phyloP scores from a whole-genome alignment of 2,888 invertebrate species.

The Pantelozetes paolii region DNA sequence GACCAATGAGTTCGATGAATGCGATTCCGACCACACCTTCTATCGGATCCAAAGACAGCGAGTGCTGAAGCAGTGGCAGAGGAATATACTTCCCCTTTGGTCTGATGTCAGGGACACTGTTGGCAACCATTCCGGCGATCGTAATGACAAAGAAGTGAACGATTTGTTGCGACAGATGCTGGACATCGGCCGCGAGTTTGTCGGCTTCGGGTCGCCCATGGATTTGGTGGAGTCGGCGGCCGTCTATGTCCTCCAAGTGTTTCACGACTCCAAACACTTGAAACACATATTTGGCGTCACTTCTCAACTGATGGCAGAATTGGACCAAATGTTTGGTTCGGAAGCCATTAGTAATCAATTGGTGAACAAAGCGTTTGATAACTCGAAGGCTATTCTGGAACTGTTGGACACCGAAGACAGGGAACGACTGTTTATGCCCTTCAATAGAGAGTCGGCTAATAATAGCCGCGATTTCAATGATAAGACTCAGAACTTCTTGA shows the following conservation, averaged over 20 bases:
- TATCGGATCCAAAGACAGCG: slow-evolving; percentile 15
- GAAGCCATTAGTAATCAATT: slow-evolving; percentile 8
- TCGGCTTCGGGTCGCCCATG: slow-evolving; percentile 21
- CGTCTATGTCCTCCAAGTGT: slow-evolving; percentile 61
- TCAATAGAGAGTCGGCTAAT: neutral
- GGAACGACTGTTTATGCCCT: slow-evolving; percentile 33
- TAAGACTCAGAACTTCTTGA: neutral
- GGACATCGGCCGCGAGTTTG: slow-evolving; percentile 16
- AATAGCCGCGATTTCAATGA: neutral
- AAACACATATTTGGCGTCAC: slow-evolving; percentile 58
- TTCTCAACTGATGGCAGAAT: slow-evolving; percentile 57
- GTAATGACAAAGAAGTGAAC: slow-evolving; percentile 21
- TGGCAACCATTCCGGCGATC: neutral
- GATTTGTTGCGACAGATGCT: slow-evolving; percentile 25
- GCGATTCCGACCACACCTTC: slow-evolving; percentile 1
- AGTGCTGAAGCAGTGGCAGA: slow-evolving; percentile 6
- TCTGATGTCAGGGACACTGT: neutral
- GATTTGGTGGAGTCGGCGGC: slow-evolving; percentile 61
- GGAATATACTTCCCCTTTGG: slow-evolving; percentile 36
- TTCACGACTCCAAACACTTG: slow-evolving; percentile 58
- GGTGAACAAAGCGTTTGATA: slow-evolving; percentile 13
- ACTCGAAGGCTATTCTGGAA: slow-evolving; percentile 7
- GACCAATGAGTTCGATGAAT: slow-evolving; percentile 31
- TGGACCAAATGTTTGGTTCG: slow-evolving; percentile 61
- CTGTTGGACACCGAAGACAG: slow-evolving; percentile 30